phyloP scores from a whole-genome alignment of 2,888 invertebrate genomes.

The Lordiphosa andalusiaca region DNA sequence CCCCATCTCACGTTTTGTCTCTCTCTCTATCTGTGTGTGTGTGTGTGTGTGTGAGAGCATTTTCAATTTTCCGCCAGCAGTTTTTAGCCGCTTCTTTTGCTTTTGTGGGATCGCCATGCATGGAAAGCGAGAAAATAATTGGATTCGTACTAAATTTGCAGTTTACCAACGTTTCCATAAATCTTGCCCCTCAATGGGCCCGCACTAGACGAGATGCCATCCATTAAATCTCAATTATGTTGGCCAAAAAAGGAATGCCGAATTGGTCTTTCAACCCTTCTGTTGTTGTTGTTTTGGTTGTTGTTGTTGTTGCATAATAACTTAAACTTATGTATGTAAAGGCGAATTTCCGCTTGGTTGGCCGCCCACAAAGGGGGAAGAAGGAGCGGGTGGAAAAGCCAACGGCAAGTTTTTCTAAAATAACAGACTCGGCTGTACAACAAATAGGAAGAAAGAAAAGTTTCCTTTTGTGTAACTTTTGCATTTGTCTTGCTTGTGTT shows the following conservation, averaged over 20 bases:
- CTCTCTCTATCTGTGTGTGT: neutral
- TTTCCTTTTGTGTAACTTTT: conserved; percentile 66
- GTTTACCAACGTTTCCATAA: conserved; percentile 29
- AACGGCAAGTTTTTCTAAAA: conserved; percentile 61
- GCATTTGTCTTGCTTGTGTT: conserved; percentile 63
- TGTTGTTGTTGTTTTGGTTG: conserved; percentile 29
- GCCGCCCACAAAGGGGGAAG: conserved; percentile 24
- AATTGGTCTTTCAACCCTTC: conserved; percentile 35
- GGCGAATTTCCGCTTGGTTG: conserved; percentile 52
- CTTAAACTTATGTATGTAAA: conserved; percentile 58
- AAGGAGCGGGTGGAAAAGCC: neutral
- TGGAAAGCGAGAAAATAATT: conserved; percentile 33
- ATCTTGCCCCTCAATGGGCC: conserved; percentile 46
- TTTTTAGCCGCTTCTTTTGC: conserved; percentile 50
- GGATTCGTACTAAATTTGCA: conserved; percentile 42
- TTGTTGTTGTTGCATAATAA: conserved; percentile 48
- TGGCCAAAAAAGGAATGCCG: neutral
- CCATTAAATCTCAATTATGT: conserved; percentile 67
- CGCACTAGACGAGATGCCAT: conserved; percentile 35
- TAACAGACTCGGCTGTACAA: conserved; percentile 48
- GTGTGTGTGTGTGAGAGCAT: conserved; percentile 36
- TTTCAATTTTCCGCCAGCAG: conserved; percentile 73
- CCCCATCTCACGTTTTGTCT: neutral
- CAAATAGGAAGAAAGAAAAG: conserved; percentile 46
- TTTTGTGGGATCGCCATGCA: conserved; percentile 15